Evolutionary conservation across 2,113 vertebrate species (phyloP), one percentile per base, ranked within the genome.

Genomic region (Mungos mungo): DNA sequence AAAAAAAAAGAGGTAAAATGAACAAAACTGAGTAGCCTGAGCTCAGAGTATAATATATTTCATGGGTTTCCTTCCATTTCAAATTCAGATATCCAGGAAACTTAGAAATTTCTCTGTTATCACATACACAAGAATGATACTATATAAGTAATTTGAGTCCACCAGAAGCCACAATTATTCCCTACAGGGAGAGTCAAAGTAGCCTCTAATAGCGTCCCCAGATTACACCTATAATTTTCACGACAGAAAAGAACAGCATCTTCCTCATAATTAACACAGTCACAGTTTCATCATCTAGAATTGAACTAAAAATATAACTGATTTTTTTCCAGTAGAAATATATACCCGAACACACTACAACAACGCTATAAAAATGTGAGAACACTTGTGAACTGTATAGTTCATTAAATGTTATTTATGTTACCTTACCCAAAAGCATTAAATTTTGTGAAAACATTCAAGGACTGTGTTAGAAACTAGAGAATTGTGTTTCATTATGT

Each of bases 181-280:
- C 50, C 29, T 35, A 93, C 27, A 93, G 60, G 74, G 31, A 84
- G 27, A 88, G 50, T n/a, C 5, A 38, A 68, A 90, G 54, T 29
- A n/a, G 25, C 50, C 11, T 45, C 41, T 60, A 76, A 66, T 38
- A 65, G 38, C 50, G 33, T 80, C 68, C 82, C 25, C 57, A 23
- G 19, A 9, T 68, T 52, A 81, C 6, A 93, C 19, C 29, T 84
- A 9, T 93, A 82, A 89, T 96, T 89, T 95, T 87, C 69, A 82
- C 25, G 47, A 41, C 3, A 66, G 63, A 93, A 96, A 95, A 96
- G 23, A 68, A 96, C 0, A 88, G 13, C 10, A 38, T 63, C 52
- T 69, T 97, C 35, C 68, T 90, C 77, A 83, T 69, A 83, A 91
- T 97, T 95, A 86, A 66, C 38, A 71, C 18, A 82, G n/a, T 45